Conservation (phyloP, 2,888 invertebrate genomes). For the Archips crataeganus region DNA sequence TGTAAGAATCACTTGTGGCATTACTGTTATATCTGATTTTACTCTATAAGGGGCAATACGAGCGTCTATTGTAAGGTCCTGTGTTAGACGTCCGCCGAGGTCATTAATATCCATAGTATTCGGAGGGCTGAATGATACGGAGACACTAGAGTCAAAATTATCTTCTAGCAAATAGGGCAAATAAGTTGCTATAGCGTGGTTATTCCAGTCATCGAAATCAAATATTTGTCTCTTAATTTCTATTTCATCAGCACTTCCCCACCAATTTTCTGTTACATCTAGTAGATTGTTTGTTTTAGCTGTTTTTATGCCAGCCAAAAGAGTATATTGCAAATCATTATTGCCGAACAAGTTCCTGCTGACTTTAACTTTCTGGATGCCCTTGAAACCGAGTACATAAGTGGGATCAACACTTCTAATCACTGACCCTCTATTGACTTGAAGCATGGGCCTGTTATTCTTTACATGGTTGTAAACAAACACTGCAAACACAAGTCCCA, state of each 20-base stretch:
- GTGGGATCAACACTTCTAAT: constrained; percentile 86
- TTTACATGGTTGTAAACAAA: constrained; percentile 92
- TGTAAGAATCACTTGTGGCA: constrained; percentile 95
- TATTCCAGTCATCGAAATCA: constrained; percentile 99
- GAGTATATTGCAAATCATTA: constrained; percentile 94
- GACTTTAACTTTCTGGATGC: constrained; percentile 96
- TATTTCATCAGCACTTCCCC: constrained; percentile 93
- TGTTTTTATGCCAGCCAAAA: constrained; percentile 96
- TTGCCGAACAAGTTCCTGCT: constrained; percentile 95
- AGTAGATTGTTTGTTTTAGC: constrained; percentile 94
- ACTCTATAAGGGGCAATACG: constrained; percentile 91
- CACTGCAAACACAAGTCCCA: constrained; percentile 92
- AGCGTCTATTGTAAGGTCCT: constrained; percentile 87
- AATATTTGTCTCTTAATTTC: constrained; percentile 94
- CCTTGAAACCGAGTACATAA: constrained; percentile 95
- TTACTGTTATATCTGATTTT: constrained; percentile 96
- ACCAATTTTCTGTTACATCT: constrained; percentile 98
- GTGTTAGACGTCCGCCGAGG: constrained; percentile 91
- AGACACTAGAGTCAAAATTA: constrained; percentile 91
- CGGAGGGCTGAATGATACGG: constrained; percentile 87
- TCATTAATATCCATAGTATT: constrained; percentile 87
- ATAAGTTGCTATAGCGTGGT: constrained; percentile 96
- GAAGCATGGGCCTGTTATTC: constrained; percentile 86
- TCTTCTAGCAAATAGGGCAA: constrained; percentile 94
- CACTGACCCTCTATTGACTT: constrained; percentile 67